Evolutionary conservation across 2,888 invertebrate genomes (phyloP), one percentile per base, ranked within the genome.

Genomic region (Amblyteles armatorius): DNA sequence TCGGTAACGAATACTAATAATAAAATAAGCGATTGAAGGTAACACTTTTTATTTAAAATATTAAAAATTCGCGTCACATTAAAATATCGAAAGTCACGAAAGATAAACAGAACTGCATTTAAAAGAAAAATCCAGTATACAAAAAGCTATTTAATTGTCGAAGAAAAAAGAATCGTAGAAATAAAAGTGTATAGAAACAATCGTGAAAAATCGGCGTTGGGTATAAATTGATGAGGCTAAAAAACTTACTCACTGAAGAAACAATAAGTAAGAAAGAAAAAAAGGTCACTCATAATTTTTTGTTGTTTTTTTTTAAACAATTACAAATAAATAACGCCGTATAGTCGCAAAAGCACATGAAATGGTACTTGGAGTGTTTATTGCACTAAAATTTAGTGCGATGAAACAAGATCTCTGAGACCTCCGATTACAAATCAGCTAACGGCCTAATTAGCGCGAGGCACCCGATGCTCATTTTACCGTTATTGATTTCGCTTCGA

Each of bases 1-100:
- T 69, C 79, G 69, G 44, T 79, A 69, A 74, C 68, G 48, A 69
- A 55, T 79, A 40, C 60, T 74, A 63, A 63, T 74, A 11, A 69
- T 63, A 50, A 48, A 63, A 76, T 76, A 48, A 82, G 71, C 52
- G 40, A 82, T 67, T 72, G 68, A 36, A 48, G 57, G 57, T 57
- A 55, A 44, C 33, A 44, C 22, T 71, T 65, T 48, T 68, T 40
- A 33, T 16, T 65, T 81, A 63, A 50, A 52, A 77, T 72, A 55
- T 16, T 71, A 77, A 77, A 40, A 77, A 57, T 55, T 77, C 33
- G 65, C 71, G 65, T 50, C 60, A 57, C 40, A 65, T 50, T 26
- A 11, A n/a, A 33, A 55, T 72, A 44, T 60, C 48, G 33, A 50
- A 33, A 63, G 33, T 44, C 57, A 19, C 5, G 40, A 44, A 55